Base-by-base conservation (phyloP, 2,888 invertebrate species). In the Acronicta aceris region DNA sequence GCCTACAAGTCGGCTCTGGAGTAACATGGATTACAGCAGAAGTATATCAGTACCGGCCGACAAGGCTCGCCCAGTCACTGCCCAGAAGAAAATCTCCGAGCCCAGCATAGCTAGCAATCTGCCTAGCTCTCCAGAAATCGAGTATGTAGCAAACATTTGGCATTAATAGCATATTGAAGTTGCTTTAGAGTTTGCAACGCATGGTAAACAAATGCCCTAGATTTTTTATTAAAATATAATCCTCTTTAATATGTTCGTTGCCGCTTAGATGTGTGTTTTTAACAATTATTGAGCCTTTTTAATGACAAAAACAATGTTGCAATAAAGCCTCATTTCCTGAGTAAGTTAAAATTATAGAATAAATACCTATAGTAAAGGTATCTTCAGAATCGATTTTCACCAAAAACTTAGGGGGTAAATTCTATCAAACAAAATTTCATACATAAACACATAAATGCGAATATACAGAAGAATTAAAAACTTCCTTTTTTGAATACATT, bases 41-140 rank as follows among this genome's bases (percentile, higher is more conserved):
- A 98, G 98, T 83, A 97, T 98, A 74, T 98, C 98, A 0, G 98
- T 98, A 1, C 98, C 98, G 0, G 97, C 97, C 0, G 98, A 98
- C 76, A 96, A 97, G 78, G 93, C 96, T 9, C 88, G 94, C 0
- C 84, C 90, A 0, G 58, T 80, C 2, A 80, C 87, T 0, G 82
- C 92, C 0, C 92, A 95, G 53, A 93, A 95, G 83, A 93, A 95
- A 68, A 93, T 92, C 61, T 95, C 95, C 0, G 95, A 95, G 41
- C 95, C 95, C 1, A 94, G 93, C 52, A 95, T 96, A 78, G 92
- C 94, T 1, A 94, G 95, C 1, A 96, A 95, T 79, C 89, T 96
- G 42, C 97, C 97, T 8, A 96, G 95, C 36, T 96, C 96, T 1
- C 96, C 97, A 0, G 97, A 97, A 77, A 94, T 96, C 59, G 97